phyloP scores from a whole-genome alignment of 2,113 vertebrate species.

The Scomber colias region DNA sequence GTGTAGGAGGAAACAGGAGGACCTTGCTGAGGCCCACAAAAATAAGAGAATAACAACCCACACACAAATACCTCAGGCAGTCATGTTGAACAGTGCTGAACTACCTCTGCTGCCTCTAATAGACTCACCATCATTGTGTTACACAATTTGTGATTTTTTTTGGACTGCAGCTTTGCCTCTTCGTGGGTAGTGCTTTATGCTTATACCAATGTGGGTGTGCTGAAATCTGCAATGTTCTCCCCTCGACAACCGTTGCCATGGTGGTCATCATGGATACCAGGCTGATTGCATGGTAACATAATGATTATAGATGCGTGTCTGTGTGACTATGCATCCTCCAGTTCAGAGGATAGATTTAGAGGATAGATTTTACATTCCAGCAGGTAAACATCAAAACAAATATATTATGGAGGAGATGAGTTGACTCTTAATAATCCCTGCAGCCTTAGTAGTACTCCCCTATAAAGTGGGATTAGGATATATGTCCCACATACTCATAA shows the following conservation, averaged over 20 bases:
- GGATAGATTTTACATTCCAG: slow-evolving; percentile 27
- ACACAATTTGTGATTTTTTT: slow-evolving; percentile 33
- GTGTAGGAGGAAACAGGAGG: slow-evolving; percentile 19
- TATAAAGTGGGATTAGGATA: slow-evolving; percentile 62
- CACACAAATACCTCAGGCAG: slow-evolving; percentile 24
- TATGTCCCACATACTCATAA: slow-evolving; percentile 28
- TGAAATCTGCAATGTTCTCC: slow-evolving; percentile 57
- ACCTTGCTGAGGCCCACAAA: slow-evolving; percentile 2
- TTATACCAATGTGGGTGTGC: slow-evolving; percentile 61
- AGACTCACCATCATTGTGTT: slow-evolving; percentile 11
- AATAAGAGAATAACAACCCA: slow-evolving; percentile 25
- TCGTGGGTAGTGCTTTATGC: slow-evolving; percentile 50
- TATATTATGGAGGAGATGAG: slow-evolving; percentile 28
- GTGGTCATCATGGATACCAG: slow-evolving; percentile 55
- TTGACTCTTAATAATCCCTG: slow-evolving; percentile 53
- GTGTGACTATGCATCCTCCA: slow-evolving; percentile 1
- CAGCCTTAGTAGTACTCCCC: slow-evolving; percentile 6
- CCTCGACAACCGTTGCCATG: slow-evolving; percentile 68
- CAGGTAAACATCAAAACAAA: slow-evolving; percentile 41
- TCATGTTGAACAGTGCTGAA: slow-evolving; percentile 5
- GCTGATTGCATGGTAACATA: slow-evolving; percentile 55
- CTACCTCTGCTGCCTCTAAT: slow-evolving; percentile 2
- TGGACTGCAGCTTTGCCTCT: slow-evolving; percentile 23
- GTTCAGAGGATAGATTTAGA: too few relatives aligned
- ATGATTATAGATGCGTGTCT: slow-evolving; percentile 50